Evolutionary conservation across 2,888 invertebrate genomes (phyloP), one percentile per base, ranked within the genome.

Genomic region (Cecidostiba fungosa): DNA sequence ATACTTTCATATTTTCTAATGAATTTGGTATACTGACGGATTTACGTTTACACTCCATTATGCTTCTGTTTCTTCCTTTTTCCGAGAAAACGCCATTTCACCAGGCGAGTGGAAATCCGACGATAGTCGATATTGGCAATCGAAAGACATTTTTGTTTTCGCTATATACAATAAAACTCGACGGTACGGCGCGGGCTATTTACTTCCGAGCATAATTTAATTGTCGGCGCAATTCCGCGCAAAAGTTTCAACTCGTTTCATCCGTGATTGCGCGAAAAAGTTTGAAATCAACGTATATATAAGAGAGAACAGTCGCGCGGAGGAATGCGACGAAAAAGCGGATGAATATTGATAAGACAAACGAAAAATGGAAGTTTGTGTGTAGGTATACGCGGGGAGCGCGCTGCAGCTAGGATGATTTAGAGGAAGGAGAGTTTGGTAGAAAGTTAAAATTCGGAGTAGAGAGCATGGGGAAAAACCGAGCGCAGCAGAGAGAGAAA

Each of bases 321-420:
- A n/a, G n/a, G 54, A 54, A n/a, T 50, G n/a, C n/a, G 54, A n/a
- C 54, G 54, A 59, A 59, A 59, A 59, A 59, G 54, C 23, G 10
- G 54, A 59, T 59, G 54, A 59, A 59, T 59, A 59, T 59, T 59
- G 54, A 59, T 59, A 59, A 59, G 54, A 59, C n/a, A n/a, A 59
- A 50, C 50, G 50, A 59, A 59, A 59, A 59, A n/a, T 59, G 54
- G 19, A 59, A 19, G 54, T n/a, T 59, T 59, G 54, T 3, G 19
- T 4, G n/a, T n/a, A n/a, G n/a, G n/a, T n/a, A n/a, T n/a, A n/a
- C n/a, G n/a, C n/a, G n/a, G n/a, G n/a, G n/a, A n/a, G n/a, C n/a
- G n/a, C n/a, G 5, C 19, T n/a, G 5, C 6, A 6, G 19, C n/a
- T n/a, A n/a, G n/a, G 54, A 59, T 59, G 54, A 59, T 59, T 59